Evolutionary conservation across 2,797 vertebrate species (phyloP).

Genomic region (Halcyon leucocephala): DNA sequence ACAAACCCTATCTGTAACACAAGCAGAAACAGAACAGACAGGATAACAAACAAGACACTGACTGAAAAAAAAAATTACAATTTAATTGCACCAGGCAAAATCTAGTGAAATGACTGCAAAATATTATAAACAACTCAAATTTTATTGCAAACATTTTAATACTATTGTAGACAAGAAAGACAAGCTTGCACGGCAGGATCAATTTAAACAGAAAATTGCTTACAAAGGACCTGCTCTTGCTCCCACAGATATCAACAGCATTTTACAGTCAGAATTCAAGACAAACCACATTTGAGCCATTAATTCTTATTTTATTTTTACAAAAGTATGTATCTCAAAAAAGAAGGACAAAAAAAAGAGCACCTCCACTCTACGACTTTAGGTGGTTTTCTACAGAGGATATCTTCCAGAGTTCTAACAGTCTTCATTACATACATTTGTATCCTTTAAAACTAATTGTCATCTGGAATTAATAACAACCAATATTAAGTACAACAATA

Average conservation of each 20-base stretch:
- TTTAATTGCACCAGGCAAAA: background rate
- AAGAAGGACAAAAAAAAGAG: background rate
- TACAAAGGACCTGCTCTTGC: background rate
- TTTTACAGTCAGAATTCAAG: background rate
- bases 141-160: slow-evolving; percentile 35
- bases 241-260: background rate
- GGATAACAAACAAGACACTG: background rate
- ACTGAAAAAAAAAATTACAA: background rate
- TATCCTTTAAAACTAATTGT: background rate
- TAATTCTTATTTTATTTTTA: background rate
- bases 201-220: background rate
- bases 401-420: background rate
- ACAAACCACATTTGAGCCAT: background rate
- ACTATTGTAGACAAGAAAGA: background rate
- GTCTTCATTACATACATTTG: background rate
- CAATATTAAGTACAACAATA: background rate
- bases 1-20: background rate
- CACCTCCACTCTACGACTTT: background rate
- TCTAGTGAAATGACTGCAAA: background rate
- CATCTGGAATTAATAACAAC: background rate
- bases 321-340: background rate
- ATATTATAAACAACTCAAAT: background rate
- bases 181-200: background rate
- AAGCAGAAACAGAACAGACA: background rate
- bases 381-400: background rate